Evolutionary conservation across 2,888 invertebrate species (phyloP).

Genomic region (Drosophila putrida): DNA sequence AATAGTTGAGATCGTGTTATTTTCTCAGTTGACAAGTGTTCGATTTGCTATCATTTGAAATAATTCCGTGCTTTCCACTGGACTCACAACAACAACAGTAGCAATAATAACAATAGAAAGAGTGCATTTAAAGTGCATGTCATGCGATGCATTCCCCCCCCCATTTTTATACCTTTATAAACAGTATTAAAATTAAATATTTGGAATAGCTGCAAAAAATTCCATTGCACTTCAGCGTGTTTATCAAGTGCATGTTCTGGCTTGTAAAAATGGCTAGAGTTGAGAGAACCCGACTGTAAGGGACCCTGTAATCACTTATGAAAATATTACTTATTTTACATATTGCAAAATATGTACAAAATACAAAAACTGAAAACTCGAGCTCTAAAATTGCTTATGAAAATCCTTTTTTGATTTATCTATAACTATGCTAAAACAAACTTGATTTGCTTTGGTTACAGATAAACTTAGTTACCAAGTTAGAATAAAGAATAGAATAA

Average conservation of each 20-base stretch:
- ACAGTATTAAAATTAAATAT: slow-evolving; percentile 25
- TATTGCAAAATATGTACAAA: no score
- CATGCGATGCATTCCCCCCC: slow-evolving; percentile 27
- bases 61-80: slow-evolving; percentile 18
- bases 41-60: slow-evolving; percentile 21
- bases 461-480: no score
- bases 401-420: no score
- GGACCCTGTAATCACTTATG: no score
- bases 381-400: no score
- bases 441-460: no score
- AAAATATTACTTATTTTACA: no score
- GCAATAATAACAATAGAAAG: slow-evolving; percentile 12
- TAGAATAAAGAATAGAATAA: no score
- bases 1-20: background rate
- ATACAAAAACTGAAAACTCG: no score
- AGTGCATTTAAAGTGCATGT: slow-evolving; percentile 19
- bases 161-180: slow-evolving; percentile 35
- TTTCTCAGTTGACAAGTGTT: slow-evolving; percentile 38
- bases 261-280: no score
- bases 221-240: slow-evolving; percentile 34
- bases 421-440: no score
- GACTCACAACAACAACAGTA: background rate
- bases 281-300: no score
- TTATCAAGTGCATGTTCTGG: slow-evolving; percentile 6
- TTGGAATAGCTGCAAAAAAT: slow-evolving; percentile 36